Percentiles rank a stretch among this genome's conserved stretches.
Evolutionary conservation across 2,888 invertebrate genomes (phyloP).

Genomic region (Volucella zonaria): DNA sequence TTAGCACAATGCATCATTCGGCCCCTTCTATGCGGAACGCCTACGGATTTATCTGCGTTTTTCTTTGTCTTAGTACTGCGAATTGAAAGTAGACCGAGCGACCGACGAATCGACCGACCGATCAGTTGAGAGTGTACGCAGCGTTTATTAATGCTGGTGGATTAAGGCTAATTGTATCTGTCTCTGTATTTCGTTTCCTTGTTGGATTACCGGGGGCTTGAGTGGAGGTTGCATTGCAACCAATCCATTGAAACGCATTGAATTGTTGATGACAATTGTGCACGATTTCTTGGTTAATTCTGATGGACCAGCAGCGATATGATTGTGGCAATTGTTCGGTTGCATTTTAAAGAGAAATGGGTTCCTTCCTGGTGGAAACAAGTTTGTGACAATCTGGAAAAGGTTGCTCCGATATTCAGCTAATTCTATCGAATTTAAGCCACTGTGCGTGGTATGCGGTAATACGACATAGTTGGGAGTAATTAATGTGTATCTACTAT

Average conservation of each 20-base stretch:
- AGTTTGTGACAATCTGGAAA: constrained; percentile 23
- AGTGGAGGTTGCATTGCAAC: constrained; percentile 8
- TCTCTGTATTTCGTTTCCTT: constrained; percentile 51
- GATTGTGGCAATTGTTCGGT: constrained; percentile 35
- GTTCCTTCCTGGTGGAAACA: constrained; percentile 44
- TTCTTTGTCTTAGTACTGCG: constrained; percentile 32
- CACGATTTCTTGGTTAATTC: constrained; percentile 24
- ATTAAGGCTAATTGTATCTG: constrained; percentile 56
- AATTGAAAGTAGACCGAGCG: constrained; percentile 20
- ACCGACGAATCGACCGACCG: not conserved
- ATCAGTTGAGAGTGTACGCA: not conserved
- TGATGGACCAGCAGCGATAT: constrained; percentile 13
- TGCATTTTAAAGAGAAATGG: constrained; percentile 18
- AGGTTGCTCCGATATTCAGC: not conserved
- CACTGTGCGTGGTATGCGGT: constrained; percentile 17
- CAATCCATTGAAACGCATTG: constrained; percentile 5
- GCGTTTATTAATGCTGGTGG: constrained; percentile 23
- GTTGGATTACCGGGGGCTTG: constrained; percentile 16
- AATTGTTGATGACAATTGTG: constrained; percentile 17
- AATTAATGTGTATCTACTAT: constrained; percentile 21
- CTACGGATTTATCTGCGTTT: constrained; percentile 5
- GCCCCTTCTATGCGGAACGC: not conserved
- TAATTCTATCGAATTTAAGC: constrained; percentile 7
- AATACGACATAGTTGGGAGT: constrained; percentile 23
- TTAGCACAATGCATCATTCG: constrained; percentile 15